Conservation (phyloP, 2,113 vertebrate species). For the Ondatra zibethicus region DNA sequence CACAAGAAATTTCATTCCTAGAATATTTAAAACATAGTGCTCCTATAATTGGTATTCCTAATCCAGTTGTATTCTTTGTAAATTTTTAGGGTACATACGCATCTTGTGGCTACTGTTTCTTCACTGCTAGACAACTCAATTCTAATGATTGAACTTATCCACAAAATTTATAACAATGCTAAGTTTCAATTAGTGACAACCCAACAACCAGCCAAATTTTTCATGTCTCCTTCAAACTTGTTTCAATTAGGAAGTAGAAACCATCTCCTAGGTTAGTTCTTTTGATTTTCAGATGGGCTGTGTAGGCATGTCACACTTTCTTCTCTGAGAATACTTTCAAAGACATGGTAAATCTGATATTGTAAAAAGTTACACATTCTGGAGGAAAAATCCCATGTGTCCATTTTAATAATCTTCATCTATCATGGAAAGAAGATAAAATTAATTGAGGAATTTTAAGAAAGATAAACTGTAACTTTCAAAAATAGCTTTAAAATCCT, state of each 20-base stretch:
- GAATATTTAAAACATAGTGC: not conserved
- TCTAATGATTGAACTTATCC: not conserved
- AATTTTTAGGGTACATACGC: not conserved
- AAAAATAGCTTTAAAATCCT: not conserved
- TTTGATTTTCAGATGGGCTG: not conserved
- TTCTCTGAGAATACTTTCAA: not conserved
- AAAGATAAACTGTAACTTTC: not conserved
- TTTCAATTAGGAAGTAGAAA: not conserved
- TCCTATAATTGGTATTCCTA: not conserved
- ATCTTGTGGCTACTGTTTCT: not conserved
- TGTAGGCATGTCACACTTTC: not conserved
- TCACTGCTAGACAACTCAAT: not conserved
- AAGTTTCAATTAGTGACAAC: not conserved
- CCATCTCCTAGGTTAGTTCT: not conserved
- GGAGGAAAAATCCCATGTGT: not conserved
- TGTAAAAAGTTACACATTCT: not conserved
- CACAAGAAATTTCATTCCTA: not conserved
- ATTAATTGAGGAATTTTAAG: not conserved
- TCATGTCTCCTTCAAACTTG: not conserved
- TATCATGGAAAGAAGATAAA: not conserved
- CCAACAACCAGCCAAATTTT: not conserved
- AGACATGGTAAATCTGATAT: not conserved
- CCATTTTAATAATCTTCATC: conserved; percentile 6
- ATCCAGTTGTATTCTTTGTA: not conserved
- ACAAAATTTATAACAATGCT: not conserved